These are phyloP conservation scores for Alethe diademata DNA, from an alignment of 2,113 vertebrate genomes.

Conservation along the genomic window DNA sequence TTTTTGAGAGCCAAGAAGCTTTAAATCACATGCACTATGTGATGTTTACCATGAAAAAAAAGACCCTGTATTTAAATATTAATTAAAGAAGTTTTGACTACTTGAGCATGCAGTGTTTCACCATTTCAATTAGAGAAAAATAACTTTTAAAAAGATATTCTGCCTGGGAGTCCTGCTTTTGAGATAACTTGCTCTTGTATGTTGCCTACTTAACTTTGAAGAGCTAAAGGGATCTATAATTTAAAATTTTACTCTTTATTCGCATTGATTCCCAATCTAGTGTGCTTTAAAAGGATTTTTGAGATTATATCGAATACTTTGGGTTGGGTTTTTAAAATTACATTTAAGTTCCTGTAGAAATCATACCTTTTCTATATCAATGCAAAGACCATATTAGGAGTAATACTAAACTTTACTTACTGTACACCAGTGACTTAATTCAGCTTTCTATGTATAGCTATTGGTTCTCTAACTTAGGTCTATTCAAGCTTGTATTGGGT, in stretches of 20 bases:
- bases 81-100: background rate
- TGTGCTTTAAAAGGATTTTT: background rate
- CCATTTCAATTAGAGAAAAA: background rate
- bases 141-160: background rate
- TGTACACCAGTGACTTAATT: background rate
- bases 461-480: background rate
- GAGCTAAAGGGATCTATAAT: background rate
- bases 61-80: background rate
- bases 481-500: background rate
- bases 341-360: background rate
- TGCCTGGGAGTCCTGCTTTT: background rate
- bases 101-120: background rate
- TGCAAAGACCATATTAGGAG: background rate
- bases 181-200: background rate
- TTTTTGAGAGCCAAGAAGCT: background rate
- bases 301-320: background rate
- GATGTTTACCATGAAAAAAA: background rate
- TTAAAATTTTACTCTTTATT: background rate
- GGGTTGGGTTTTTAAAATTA: accelerated
- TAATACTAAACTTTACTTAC: background rate
- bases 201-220: background rate
- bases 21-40: background rate
- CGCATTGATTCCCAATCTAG: background rate
- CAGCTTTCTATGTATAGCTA: background rate
- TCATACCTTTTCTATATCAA: background rate